These are phyloP conservation scores for Perodicticus potto DNA, from an alignment of 2,797 vertebrate genomes.

Conservation along the genomic window DNA sequence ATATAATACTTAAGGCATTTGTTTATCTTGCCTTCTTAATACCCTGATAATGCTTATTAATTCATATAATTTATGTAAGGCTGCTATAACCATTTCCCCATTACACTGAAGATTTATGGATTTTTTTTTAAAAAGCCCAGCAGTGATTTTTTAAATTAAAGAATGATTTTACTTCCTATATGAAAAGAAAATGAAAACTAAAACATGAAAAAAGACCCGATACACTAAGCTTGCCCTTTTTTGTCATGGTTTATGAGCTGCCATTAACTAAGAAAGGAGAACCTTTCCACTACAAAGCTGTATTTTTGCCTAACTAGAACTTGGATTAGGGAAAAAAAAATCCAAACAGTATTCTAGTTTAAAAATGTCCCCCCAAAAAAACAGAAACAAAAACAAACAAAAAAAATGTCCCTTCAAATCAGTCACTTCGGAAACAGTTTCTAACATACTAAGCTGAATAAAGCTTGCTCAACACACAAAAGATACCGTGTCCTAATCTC, in stretches of 20 bases:
- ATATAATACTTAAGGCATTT: conserved; percentile 87
- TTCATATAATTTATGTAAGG: conserved; percentile 53
- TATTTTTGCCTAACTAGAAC: neutral
- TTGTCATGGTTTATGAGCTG: neutral
- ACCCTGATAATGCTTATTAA: conserved; percentile 72
- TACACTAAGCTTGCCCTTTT: neutral
- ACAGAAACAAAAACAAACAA: too few relatives aligned
- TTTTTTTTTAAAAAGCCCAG: neutral
- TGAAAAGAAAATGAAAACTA: conserved; percentile 55
- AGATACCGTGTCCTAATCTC: neutral
- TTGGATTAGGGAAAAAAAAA: neutral
- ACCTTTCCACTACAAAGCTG: neutral
- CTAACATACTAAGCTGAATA: neutral
- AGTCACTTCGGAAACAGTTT: neutral
- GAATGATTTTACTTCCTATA: conserved; percentile 55
- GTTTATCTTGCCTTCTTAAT: conserved; percentile 84
- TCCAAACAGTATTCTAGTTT: neutral
- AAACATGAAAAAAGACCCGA: neutral
- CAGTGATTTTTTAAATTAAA: conserved; percentile 71
- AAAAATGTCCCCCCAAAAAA: neutral
- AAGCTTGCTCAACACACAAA: neutral
- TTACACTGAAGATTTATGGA: conserved; percentile 55
- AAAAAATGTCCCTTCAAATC: neutral
- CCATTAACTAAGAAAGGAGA: neutral
- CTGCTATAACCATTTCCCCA: conserved; percentile 58